Base-by-base conservation (phyloP, 2,797 vertebrate species). In the Ibycter americanus region DNA sequence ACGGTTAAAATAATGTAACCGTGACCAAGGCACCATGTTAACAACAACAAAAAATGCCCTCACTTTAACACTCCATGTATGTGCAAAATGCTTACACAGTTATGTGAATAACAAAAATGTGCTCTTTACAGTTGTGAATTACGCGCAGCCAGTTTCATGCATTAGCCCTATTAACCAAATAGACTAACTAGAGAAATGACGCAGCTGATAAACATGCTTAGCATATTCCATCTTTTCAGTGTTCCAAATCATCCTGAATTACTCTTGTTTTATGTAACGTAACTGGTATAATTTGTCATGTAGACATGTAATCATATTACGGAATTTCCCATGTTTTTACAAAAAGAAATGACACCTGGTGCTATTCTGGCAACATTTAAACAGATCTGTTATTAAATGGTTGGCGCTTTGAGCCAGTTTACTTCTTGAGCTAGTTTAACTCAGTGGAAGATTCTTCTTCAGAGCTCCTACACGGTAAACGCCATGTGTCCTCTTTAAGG, bases 61-160 rank as follows among this genome's bases (percentile, higher is more conserved):
- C 10, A 0, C 23, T 46, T 85, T 8, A 79, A 47, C 12, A 0
- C 7, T 26, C 12, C 6, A 0, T 59, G 54, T 13, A 5, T 5
- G 8, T 44, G 66, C n/a, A 34, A 19, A 59, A 47, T 8, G 36
- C 40, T 55, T 29, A 16, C 15, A 5, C 15, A 8, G 4, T 44
- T 66, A 18, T 0, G 3, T 13, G 34, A 61, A 2, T 52, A 56
- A 31, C 44, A 31, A 31, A 63, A 56, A 23, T 4, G 18, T 9
- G 31, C 12, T 18, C 54, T 74, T 78, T 17, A 15, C 13, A 1
- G 49, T 8, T 11, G 7, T 36, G 40, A 29, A 3, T 84, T 49
- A 12, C 4, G 36, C 16, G 4, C 31, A 38, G 5, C 3, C 16
- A 4, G 9, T 58, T 54, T 47, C 9, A 6, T 5, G 5, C 9